Percentiles rank a stretch among this genome's conserved stretches.
Evolutionary conservation across 1,140 invertebrate genomes (phyloP).

Genomic region (Nebria ingens): DNA sequence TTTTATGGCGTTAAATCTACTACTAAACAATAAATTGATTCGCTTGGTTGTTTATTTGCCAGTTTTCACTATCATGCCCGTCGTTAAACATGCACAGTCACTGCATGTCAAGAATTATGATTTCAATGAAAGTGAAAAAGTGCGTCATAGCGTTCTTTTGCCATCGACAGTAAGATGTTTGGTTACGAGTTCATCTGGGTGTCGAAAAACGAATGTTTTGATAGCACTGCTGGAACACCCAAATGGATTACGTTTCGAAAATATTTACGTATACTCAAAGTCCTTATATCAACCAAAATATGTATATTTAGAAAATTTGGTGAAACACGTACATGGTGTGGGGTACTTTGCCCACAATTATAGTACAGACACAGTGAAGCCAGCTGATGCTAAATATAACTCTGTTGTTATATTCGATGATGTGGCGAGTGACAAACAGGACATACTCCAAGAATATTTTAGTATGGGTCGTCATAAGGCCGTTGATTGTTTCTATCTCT

Average conservation of each 20-base stretch:
- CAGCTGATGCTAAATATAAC: conserved; percentile 21
- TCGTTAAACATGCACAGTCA: background rate
- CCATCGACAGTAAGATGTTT: conserved; percentile 22
- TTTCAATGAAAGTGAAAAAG: background rate
- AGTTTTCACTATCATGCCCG: no score
- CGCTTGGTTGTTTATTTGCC: no score
- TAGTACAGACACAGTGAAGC: conserved; percentile 22
- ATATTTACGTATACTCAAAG: conserved; percentile 34
- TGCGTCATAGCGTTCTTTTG: conserved; percentile 11
- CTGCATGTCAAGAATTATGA: background rate
- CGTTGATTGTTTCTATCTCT: conserved; percentile 27
- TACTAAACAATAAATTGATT: no score
- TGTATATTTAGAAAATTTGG: conserved; percentile 22
- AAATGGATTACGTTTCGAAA: conserved; percentile 32
- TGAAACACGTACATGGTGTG: conserved; percentile 24
- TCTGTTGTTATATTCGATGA: conserved; percentile 31
- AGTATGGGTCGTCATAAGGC: conserved; percentile 27
- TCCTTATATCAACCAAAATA: conserved; percentile 32
- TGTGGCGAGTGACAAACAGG: conserved; percentile 27
- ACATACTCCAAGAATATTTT: conserved; percentile 28
- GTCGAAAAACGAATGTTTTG: conserved; percentile 33
- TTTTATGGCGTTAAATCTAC: no score
- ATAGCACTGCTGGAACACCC: conserved; percentile 23
- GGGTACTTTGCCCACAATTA: conserved; percentile 23
- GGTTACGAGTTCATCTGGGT: conserved; percentile 26